Percentiles rank a stretch among this genome's conserved stretches.
Evolutionary conservation across 2,113 vertebrate species (phyloP).

Genomic region (Lepisosteus osseus): DNA sequence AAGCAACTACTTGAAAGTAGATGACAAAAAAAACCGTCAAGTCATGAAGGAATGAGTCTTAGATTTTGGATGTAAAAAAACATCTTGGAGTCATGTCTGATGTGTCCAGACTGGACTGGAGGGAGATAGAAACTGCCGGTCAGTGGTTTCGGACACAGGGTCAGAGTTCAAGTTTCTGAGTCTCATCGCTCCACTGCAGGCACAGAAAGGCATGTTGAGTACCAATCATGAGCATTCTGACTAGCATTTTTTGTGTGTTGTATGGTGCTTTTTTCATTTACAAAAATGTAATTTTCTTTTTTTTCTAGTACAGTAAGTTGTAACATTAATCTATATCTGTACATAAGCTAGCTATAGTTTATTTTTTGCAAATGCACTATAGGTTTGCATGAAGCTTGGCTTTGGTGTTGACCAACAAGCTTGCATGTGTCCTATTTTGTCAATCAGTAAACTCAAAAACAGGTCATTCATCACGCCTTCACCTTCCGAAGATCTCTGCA

Average conservation of each 20-base stretch:
- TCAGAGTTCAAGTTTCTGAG: too few relatives aligned
- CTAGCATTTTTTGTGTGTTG: conserved; percentile 13
- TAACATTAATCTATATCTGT: conserved; percentile 18
- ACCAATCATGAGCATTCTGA: background rate
- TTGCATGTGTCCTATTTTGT: conserved; percentile 24
- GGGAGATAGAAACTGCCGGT: background rate
- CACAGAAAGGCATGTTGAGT: background rate
- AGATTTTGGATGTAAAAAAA: too few relatives aligned
- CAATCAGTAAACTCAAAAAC: conserved; percentile 40
- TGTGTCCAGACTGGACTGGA: too few relatives aligned
- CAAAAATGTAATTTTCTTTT: background rate
- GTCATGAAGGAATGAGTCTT: too few relatives aligned
- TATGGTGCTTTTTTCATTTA: background rate
- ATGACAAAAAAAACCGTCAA: too few relatives aligned
- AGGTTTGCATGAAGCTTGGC: conserved; percentile 40
- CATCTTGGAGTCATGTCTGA: too few relatives aligned
- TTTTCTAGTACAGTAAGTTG: background rate
- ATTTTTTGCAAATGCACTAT: conserved; percentile 44
- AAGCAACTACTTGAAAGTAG: too few relatives aligned
- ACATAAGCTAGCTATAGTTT: conserved; percentile 19
- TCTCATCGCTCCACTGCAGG: background rate
- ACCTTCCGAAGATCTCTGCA: conserved; percentile 31
- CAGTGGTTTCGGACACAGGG: background rate
- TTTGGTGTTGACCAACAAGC: conserved; percentile 26
- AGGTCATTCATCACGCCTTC: conserved; percentile 44